Base-by-base conservation (phyloP, 2,888 invertebrate genomes). In the Phortica magna region DNA sequence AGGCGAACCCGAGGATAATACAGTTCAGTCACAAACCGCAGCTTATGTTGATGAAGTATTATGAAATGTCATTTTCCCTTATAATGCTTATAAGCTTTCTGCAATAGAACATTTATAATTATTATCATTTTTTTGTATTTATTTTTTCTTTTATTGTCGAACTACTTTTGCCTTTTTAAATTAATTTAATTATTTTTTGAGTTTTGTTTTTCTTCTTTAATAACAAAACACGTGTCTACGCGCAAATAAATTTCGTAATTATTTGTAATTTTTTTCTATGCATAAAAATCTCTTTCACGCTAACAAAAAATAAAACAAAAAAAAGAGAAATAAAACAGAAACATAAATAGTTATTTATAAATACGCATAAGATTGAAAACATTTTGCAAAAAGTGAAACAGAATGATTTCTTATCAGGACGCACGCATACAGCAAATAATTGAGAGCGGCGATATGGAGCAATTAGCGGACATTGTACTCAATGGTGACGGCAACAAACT, bases 401-500 rank as follows among this genome's bases (percentile, higher is more conserved):
- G 6, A 67, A 42, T 17, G 17, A n/a, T 65, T n/a, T 64, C 17
- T 61, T 48, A 39, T 91, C 93, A 94, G 91, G 95, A 95, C 82
- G 93, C 93, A 17, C 95, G 95, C 90, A 93, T 96, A 59, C 93
- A 94, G 76, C 93, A 94, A 81, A 93, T 96, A 82, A 94, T 96
- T 73, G 94, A 94, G 84, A 93, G 93, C 80, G 95, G 96, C 9
- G 97, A 97, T 89, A 95, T 98, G 95, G 98, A 97, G 90, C 96
- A 96, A 92, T 93, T 98, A 87, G 98, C 98, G 41, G 94, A 96
- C 73, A 93, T 98, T 84, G 97, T 98, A 14, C 93, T 98, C 31
- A 96, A 96, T 84, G 98, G 98, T 4, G 96, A 98, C 89, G 98
- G 98, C 0, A 93, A 95, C 80, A 94, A 95, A 92, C 92, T 97